phyloP scores from a whole-genome alignment of 2,113 vertebrate species.

The Cricetomys ansorgei region DNA sequence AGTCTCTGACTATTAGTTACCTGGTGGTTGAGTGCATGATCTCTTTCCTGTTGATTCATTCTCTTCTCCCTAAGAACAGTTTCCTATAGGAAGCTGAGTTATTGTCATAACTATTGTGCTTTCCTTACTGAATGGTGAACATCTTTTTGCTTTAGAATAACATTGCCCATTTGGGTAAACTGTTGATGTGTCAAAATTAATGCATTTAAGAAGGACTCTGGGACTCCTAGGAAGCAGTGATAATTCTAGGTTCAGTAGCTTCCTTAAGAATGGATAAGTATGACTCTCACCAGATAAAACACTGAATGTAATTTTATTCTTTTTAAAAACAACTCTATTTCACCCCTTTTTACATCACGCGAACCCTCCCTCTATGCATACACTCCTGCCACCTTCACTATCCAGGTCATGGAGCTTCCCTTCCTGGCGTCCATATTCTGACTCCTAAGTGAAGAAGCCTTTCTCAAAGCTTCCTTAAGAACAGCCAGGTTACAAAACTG shows the following conservation, averaged over 20 bases:
- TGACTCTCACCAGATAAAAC: not conserved
- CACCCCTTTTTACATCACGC: not conserved
- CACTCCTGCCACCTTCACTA: no score
- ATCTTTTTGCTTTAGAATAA: constrained; percentile 13
- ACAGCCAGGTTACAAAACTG: not conserved
- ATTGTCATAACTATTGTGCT: not conserved
- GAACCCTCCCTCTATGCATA: fast-evolving
- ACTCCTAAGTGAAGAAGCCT: not conserved
- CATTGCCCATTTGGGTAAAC: not conserved
- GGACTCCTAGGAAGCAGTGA: not conserved
- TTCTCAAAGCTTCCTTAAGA: constrained; percentile 19
- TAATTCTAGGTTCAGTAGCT: not conserved
- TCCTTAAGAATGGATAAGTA: not conserved
- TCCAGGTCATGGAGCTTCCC: not conserved
- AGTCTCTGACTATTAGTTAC: not conserved
- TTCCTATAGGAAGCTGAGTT: not conserved
- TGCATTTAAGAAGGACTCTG: not conserved
- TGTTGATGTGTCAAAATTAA: not conserved
- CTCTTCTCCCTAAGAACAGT: not conserved
- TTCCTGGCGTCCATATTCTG: not conserved
- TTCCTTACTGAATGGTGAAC: not conserved
- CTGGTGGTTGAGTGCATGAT: not conserved
- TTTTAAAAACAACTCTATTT: not conserved
- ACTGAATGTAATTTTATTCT: not conserved
- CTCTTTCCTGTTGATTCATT: not conserved